Evolutionary conservation across 2,888 invertebrate genomes (phyloP).

Genomic region (Andrena trimmerana): DNA sequence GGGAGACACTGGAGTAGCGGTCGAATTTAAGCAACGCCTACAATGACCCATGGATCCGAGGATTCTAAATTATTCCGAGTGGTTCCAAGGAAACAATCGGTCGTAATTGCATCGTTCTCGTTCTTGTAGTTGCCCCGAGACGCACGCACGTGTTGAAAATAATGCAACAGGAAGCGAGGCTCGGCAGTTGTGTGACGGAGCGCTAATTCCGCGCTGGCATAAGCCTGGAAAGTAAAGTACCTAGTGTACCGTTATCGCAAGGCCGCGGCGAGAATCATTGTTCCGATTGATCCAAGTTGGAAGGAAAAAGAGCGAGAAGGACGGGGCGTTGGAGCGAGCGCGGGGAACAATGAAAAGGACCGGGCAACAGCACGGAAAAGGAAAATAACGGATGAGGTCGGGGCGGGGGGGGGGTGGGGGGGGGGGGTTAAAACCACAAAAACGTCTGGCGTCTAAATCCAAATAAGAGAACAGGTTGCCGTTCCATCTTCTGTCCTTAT

Average conservation of each 20-base stretch:
- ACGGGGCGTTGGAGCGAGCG: not conserved
- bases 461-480: constrained; percentile 49
- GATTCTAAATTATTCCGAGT: not conserved
- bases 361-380: not conserved
- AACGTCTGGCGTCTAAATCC: constrained; percentile 39
- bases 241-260: constrained; percentile 56
- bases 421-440: constrained; percentile 27
- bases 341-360: constrained; percentile 2
- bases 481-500: constrained; percentile 24
- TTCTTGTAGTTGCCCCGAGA: not conserved
- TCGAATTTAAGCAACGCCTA: not conserved
- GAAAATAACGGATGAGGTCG: not conserved
- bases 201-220: constrained; percentile 40
- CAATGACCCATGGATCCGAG: too few species aligned
- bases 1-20: not conserved
- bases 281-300: constrained; percentile 51
- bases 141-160: constrained; percentile 24
- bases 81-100: not conserved
- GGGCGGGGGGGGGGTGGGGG: not conserved
- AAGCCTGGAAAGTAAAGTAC: constrained; percentile 50
- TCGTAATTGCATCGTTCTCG: constrained; percentile 6
- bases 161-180: constrained; percentile 36
- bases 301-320: constrained; percentile 12
- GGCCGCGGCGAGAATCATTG: constrained; percentile 57
- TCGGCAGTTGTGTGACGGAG: constrained; percentile 34